A percentile compares a stretch with the other conserved stretches of the same genome.
Conservation (phyloP, 2,888 invertebrate genomes). For the Mellilla xanthometata region DNA sequence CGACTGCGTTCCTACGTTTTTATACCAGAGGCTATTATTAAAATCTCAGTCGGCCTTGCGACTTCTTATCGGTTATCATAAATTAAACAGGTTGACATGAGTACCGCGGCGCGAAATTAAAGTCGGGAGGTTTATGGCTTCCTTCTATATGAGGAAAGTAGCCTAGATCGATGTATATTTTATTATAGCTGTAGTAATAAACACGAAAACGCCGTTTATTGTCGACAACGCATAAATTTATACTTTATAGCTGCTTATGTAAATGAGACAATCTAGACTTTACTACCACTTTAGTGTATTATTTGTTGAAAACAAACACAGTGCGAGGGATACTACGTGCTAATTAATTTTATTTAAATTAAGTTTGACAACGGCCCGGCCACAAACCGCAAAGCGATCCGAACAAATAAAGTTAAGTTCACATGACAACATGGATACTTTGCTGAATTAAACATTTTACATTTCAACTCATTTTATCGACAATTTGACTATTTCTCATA, state of each 20-base stretch:
- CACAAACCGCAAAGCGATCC: slow-evolving; percentile 5
- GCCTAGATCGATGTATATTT: slow-evolving; percentile 4
- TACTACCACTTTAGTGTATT: background rate
- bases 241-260: background rate
- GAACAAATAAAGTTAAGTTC: slow-evolving; percentile 8
- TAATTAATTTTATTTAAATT: slow-evolving; percentile 8
- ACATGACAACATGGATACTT: background rate
- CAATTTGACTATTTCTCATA: background rate
- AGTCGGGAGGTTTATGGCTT: slow-evolving; percentile 13
- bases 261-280: slow-evolving; percentile 2
- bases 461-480: background rate
- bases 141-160: slow-evolving; percentile 5
- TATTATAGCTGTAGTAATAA: slow-evolving; percentile 6
- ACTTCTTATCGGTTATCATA: slow-evolving; percentile 20
- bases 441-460: background rate
- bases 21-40: slow-evolving; percentile 13
- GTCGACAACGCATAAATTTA: background rate
- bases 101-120: slow-evolving; percentile 19
- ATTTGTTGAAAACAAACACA: too few species aligned
- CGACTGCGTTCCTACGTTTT: background rate
- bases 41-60: slow-evolving; percentile 16
- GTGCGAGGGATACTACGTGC: background rate
- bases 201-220: slow-evolving; percentile 12
- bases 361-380: slow-evolving; percentile 7
- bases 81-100: slow-evolving; percentile 21